Percentiles rank a stretch among this genome's conserved stretches.
Evolutionary conservation across 1,140 invertebrate species (phyloP).

Genomic region (Maconellicoccus hirsutus): DNA sequence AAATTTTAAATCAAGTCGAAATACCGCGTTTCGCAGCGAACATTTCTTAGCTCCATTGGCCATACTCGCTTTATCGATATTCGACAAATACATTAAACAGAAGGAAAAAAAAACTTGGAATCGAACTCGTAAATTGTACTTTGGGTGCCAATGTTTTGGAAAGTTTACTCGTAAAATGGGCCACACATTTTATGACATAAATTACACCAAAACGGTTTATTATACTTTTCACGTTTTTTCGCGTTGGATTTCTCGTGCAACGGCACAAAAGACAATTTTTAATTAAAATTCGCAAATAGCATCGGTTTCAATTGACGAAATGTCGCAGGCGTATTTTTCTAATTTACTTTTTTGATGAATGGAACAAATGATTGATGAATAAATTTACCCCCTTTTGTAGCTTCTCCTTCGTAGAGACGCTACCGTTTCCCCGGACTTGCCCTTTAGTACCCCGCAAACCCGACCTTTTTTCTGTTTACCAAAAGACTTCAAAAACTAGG

Average conservation of each 20-base stretch:
- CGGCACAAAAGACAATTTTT: neutral
- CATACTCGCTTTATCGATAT: no score
- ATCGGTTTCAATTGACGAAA: slow-evolving; percentile 3
- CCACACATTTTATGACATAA: slow-evolving; percentile 1
- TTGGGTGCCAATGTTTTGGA: neutral
- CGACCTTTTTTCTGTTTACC: no score
- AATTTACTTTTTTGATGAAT: slow-evolving; percentile 10
- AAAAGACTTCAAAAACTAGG: no score
- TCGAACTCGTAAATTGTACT: neutral
- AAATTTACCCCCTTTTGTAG: neutral
- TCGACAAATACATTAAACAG: no score
- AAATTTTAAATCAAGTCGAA: no score
- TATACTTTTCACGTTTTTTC: neutral
- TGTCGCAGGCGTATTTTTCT: neutral
- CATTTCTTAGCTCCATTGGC: no score
- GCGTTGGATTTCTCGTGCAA: neutral
- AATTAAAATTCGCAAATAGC: slow-evolving; percentile 2
- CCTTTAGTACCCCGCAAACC: neutral
- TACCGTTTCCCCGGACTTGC: neutral
- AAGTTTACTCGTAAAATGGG: neutral
- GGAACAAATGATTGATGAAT: slow-evolving; percentile 4
- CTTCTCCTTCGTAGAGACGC: neutral
- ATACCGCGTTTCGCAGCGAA: no score
- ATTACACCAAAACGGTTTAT: neutral
- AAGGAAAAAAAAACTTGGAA: neutral